Evolutionary conservation across 1,140 invertebrate genomes (phyloP), one percentile per base, ranked within the genome.

Genomic region (Hestina assimilis): DNA sequence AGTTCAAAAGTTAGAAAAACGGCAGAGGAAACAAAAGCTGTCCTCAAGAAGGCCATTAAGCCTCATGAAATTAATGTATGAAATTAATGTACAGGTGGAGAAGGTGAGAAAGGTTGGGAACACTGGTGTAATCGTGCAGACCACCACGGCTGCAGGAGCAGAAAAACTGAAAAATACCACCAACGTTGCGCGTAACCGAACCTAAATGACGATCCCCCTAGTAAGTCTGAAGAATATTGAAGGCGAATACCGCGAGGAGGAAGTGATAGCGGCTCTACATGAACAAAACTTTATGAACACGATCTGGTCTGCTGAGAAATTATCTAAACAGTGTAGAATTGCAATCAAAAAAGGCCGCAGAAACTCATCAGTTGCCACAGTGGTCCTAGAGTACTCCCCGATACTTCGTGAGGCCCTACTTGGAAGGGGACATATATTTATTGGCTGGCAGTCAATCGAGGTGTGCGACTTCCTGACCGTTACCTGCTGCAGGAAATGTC

Each of bases 401-500:
- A n/a, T n/a, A n/a, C n/a, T n/a, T n/a, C n/a, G n/a, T n/a, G n/a
- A n/a, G n/a, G n/a, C n/a, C n/a, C n/a, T n/a, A n/a, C n/a, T n/a
- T n/a, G n/a, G n/a, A n/a, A n/a, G n/a, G n/a, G n/a, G 19, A 11
- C 1, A 6, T 2, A 19, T 58, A 4, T 61, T 47, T 28, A 33
- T 67, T 6, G 63, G 53, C 0, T 66, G 63, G 70, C 46, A 60
- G 5, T 43, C 8, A 6, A 28, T 20, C 1, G 42, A 45, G 23
- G 42, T 45, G 3, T 17, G 12, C 1, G 66, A 72, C 33, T 45
- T 48, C 6, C 19, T 69, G 0, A 3, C 31, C 3, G 43, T 48
- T 2, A 66, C 66, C 8, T 73, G 66, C 48, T 69, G 66, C 35
- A 55, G 7, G 1, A 65, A 60, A 33, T 69, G 69, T 48, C 69